Evolutionary conservation across 1,140 invertebrate species (phyloP).

Genomic region (Aphis craccivora): DNA sequence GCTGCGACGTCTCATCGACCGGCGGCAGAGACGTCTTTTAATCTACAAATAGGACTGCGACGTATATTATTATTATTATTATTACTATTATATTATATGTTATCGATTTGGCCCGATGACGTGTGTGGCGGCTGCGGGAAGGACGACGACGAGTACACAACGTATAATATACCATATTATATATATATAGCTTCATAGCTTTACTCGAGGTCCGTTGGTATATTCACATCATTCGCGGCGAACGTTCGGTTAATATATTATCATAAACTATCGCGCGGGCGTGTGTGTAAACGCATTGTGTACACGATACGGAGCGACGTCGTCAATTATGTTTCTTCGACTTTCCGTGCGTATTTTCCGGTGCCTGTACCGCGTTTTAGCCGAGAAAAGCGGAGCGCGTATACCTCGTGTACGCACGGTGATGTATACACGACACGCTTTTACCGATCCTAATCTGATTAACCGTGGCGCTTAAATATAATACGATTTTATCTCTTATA

Average conservation of each 20-base stretch:
- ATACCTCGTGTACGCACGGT: too few relatives aligned
- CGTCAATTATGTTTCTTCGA: background rate
- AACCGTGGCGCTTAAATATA: too few relatives aligned
- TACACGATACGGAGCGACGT: background rate
- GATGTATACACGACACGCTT: too few relatives aligned
- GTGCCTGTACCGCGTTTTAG: too few relatives aligned
- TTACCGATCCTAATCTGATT: too few relatives aligned
- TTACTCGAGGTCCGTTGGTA: background rate
- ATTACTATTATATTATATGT: background rate
- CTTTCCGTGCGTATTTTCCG: background rate
- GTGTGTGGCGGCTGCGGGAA: background rate
- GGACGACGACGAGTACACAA: background rate
- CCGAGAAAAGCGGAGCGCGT: too few relatives aligned
- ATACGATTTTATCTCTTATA: too few relatives aligned
- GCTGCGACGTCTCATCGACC: background rate
- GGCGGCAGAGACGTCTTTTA: background rate
- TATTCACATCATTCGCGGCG: background rate
- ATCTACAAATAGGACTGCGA: background rate
- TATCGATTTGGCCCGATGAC: background rate
- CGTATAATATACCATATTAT: background rate
- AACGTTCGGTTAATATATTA: background rate
- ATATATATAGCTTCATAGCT: background rate
- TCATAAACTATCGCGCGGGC: background rate
- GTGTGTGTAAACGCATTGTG: background rate
- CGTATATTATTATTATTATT: background rate